Conservation (phyloP, 2,797 vertebrate species). For the Smutsia gigantea region DNA sequence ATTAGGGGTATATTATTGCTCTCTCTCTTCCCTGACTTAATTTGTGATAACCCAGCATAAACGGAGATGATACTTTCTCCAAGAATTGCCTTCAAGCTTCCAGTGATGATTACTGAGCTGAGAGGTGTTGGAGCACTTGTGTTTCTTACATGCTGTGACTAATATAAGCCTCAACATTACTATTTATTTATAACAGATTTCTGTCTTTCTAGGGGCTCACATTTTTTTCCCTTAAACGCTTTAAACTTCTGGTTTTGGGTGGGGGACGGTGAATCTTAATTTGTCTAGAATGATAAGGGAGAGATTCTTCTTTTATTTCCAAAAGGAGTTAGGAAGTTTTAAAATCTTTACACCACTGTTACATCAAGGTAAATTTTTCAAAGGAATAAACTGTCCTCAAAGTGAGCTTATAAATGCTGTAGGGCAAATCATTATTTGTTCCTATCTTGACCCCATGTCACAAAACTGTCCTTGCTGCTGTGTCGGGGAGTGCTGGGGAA, state of each 20-base stretch:
- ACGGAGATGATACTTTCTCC: background rate
- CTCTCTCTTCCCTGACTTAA: background rate
- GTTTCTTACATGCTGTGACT: accelerated
- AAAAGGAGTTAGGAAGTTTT: constrained; percentile 15
- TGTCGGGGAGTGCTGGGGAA: accelerated
- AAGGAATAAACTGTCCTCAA: background rate
- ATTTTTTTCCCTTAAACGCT: background rate
- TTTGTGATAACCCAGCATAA: background rate
- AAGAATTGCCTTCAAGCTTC: background rate
- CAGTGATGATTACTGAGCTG: background rate
- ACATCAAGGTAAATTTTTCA: background rate
- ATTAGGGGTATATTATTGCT: background rate
- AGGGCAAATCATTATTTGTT: background rate
- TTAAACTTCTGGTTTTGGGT: background rate
- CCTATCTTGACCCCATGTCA: background rate
- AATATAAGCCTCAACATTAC: background rate
- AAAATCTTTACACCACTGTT: background rate
- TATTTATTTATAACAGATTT: background rate
- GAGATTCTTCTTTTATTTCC: constrained; percentile 19
- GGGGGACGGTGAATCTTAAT: background rate
- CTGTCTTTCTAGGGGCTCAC: background rate
- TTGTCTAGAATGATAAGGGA: background rate
- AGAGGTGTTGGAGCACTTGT: accelerated
- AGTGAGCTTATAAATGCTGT: background rate
- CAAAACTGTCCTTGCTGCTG: background rate